Base-by-base conservation (phyloP, 2,113 vertebrate species). In the Cisticola juncidis region DNA sequence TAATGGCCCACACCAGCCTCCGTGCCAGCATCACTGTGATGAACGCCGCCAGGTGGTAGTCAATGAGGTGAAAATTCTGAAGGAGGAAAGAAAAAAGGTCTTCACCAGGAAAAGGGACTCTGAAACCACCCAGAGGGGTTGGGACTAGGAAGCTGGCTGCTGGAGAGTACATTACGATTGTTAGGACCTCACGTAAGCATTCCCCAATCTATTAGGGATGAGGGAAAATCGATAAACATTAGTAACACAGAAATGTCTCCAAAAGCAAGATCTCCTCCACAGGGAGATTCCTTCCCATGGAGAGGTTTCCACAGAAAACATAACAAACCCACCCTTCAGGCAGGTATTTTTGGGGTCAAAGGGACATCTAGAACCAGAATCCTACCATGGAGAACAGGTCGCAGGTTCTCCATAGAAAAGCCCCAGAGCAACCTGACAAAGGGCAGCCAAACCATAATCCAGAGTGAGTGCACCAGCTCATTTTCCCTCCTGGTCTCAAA, bases 31-130 rank as follows among this genome's bases (percentile, higher is more conserved):
- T 99, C 96, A 99, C 99, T 51, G 99, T 99, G 97, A 99, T 99
- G 97, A 99, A 99, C 92, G 99, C 98, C 19, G 99, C 99, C 98
- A 99, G 98, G 96, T 99, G 99, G 95, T 99, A 99, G 97, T 99
- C 99, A 98, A 99, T 99, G 95, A 99, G 98, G 97, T 99, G 99
- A 95, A 99, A 99, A 97, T 99, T 99, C 99, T 99, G 93, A 40
- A 97, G 96, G 71, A 97, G 81, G 96, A 97, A 89, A 97, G 36
- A 95, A 86, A 58, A 97, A 92, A 96, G 20, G 88, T 96, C 89
- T 96, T 90, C 62, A 95, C 94, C 51, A 74, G 31, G 44, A 40
- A 57, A 77, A 88, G 28, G 35, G 23, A 66, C 71, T 83, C 81
- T 74, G 57, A 89, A 88, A 73, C 64, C 53, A 93, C 90, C 77